Evolutionary conservation across 2,888 invertebrate genomes (phyloP).

Genomic region (Ditylenchus weischeri): DNA sequence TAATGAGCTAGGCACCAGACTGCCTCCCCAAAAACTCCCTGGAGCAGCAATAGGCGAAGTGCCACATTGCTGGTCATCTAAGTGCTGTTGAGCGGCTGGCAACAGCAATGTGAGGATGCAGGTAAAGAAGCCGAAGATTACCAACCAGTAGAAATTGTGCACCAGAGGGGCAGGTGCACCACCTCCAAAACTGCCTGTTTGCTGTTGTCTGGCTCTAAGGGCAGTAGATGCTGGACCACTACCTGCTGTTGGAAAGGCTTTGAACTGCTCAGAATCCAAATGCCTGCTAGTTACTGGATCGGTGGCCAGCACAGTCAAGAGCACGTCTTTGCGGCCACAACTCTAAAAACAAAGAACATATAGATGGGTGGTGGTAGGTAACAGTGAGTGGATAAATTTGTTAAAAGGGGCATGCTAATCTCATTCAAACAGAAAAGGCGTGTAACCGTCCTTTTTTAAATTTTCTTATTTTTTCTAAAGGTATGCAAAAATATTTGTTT

Average conservation of each 20-base stretch:
- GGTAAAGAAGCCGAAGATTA: constrained; percentile 26
- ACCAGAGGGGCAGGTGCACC: neutral
- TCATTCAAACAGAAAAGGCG: too few relatives aligned
- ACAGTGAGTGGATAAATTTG: too few relatives aligned
- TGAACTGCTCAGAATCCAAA: constrained; percentile 10
- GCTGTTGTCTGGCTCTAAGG: neutral
- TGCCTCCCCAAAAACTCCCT: neutral
- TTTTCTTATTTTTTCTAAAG: too few relatives aligned
- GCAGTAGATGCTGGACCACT: neutral
- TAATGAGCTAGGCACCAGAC: neutral
- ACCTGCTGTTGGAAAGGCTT: constrained; percentile 5
- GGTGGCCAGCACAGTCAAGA: constrained; percentile 14
- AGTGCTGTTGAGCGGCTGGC: constrained; percentile 9
- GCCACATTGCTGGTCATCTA: neutral
- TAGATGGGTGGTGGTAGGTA: too few relatives aligned
- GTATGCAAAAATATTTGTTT: too few relatives aligned
- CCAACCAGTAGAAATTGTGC: constrained; percentile 21
- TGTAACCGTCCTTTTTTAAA: too few relatives aligned
- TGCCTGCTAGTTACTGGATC: constrained; percentile 1
- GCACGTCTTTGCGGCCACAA: constrained; percentile 21
- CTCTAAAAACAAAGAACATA: neutral
- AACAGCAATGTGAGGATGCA: constrained; percentile 25
- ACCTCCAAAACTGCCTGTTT: neutral
- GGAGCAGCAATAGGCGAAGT: neutral
- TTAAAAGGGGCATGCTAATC: too few relatives aligned